Evolutionary conservation across 1,140 invertebrate genomes (phyloP).

Genomic region (Saccostrea glomerata): DNA sequence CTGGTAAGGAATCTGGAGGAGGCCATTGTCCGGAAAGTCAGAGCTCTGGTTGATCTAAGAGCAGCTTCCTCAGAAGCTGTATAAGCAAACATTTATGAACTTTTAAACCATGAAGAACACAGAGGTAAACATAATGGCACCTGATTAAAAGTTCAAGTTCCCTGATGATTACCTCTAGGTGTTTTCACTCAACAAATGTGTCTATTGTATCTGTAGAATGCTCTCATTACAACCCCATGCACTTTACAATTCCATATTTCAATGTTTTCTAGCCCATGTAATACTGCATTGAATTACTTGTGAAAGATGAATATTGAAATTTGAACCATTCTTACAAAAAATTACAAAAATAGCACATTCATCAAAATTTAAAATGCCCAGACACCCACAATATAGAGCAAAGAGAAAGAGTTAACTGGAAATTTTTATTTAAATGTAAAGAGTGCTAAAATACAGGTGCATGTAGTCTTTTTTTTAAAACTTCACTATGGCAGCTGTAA

Average conservation of each 20-base stretch:
- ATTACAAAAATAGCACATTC: constrained; percentile 6
- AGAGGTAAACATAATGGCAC: constrained; percentile 1
- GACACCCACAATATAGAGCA: background rate
- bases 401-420: background rate
- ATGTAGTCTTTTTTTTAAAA: background rate
- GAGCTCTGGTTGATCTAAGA: background rate
- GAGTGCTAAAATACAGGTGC: background rate
- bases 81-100: constrained; percentile 30
- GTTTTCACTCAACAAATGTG: constrained; percentile 7
- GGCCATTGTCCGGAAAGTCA: constrained; percentile 23
- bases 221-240: background rate
- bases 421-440: background rate
- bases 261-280: constrained; percentile 22
- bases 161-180: constrained; percentile 9
- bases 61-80: background rate
- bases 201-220: constrained; percentile 8
- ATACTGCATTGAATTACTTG: constrained; percentile 1
- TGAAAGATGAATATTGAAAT: constrained; percentile 2
- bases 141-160: constrained; percentile 8
- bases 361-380: background rate
- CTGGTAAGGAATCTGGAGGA: background rate
- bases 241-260: background rate
- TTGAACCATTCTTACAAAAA: background rate
- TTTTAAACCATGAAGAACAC: constrained; percentile 29
- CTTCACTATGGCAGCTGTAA: background rate